Conservation (phyloP, 2,113 vertebrate species). For the Mustelus asterias region DNA sequence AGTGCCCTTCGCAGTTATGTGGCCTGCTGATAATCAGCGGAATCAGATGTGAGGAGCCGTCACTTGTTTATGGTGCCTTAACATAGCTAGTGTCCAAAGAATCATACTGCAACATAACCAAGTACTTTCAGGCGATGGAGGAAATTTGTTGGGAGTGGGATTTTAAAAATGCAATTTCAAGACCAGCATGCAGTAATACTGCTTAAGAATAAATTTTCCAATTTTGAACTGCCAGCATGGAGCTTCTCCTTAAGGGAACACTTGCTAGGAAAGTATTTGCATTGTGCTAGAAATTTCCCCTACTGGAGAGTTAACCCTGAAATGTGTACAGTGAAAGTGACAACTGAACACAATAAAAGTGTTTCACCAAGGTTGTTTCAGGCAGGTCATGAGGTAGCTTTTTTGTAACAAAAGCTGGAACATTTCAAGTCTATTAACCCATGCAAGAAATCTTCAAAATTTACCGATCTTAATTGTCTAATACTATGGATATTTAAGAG, state of each 20-base stretch:
- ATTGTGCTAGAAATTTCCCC: background rate
- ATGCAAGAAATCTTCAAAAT: background rate
- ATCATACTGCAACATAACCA: background rate
- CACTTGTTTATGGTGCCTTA: background rate
- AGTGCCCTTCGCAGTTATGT: background rate
- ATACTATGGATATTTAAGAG: background rate
- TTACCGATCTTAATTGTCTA: background rate
- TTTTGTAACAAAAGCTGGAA: background rate
- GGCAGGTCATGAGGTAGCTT: background rate
- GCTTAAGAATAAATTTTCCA: background rate
- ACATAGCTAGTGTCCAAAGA: background rate
- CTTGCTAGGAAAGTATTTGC: background rate
- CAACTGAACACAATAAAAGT: background rate
- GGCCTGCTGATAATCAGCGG: too few relatives aligned
- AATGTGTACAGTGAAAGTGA: background rate
- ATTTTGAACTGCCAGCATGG: background rate
- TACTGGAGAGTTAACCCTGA: background rate
- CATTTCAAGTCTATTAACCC: background rate
- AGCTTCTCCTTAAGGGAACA: background rate
- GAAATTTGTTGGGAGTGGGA: background rate
- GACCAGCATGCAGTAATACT: background rate
- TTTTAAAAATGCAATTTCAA: background rate
- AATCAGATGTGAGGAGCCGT: background rate
- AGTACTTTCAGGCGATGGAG: background rate
- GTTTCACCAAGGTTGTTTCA: background rate